These are phyloP conservation scores for Echinarachnius parma DNA, from an alignment of 53 echinoderm and acorn worm genomes.

Conservation along the genomic window DNA sequence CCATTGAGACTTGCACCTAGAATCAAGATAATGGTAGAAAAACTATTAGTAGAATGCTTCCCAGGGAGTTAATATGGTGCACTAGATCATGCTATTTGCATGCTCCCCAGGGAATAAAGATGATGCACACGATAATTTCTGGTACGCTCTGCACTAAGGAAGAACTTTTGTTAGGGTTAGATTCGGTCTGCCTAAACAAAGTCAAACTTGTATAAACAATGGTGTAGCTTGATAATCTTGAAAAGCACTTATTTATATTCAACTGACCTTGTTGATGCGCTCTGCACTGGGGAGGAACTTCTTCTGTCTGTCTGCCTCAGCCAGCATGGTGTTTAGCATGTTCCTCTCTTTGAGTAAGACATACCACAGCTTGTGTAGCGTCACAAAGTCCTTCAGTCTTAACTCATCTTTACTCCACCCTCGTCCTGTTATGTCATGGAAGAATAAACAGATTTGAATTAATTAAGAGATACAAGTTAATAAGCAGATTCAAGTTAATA, in stretches of 20 bases:
- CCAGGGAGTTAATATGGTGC: too few relatives aligned
- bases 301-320: conserved; percentile 66
- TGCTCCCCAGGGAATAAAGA: too few relatives aligned
- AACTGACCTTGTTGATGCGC: conserved; percentile 72
- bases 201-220: background rate
- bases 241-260: too few relatives aligned
- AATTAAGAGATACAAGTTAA: background rate
- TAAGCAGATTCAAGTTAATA: background rate
- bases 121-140: too few relatives aligned
- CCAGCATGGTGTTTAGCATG: conserved; percentile 81
- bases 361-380: conserved; percentile 93
- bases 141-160: too few relatives aligned
- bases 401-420: conserved; percentile 85
- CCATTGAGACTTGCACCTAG: conserved; percentile 84
- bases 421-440: too few relatives aligned
- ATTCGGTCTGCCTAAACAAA: too few relatives aligned
- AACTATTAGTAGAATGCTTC: too few relatives aligned
- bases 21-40: background rate
- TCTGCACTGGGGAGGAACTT: conserved; percentile 73
- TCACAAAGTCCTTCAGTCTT: conserved; percentile 74
- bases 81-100: too few relatives aligned
- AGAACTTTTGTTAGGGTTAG: too few relatives aligned
- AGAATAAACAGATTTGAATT: background rate
- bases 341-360: conserved; percentile 86
- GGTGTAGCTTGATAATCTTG: background rate